Evolutionary conservation across 2,888 invertebrate species (phyloP), one percentile per base, ranked within the genome.

Genomic region (Colostygia pectinataria): DNA sequence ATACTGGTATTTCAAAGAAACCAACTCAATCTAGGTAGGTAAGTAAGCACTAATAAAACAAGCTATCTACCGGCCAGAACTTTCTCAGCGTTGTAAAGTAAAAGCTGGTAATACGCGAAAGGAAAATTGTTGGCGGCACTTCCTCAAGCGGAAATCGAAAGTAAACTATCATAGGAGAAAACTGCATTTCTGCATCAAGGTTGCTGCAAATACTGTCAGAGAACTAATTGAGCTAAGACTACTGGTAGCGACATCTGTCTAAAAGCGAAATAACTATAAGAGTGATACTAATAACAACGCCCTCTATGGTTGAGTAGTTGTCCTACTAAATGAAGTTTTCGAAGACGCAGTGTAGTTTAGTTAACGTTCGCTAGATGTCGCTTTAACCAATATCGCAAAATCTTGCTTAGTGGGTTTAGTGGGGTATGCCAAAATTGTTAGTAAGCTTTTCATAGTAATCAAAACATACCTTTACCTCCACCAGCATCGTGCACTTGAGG

Each of bases 61-160:
- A 31, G 31, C 14, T 18, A 10, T 9, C 10, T 15, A 33, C 33
- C 18, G 5, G 32, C 18, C 6, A 34, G 24, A 48, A 79, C 80
- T 80, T 81, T 81, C 80, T 69, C 73, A 63, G 51, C 63, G 61
- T 55, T 63, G 65, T 68, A 66, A 66, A 65, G 85, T 85, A 89
- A 88, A 85, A 89, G 84, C 83, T 55, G 67, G 77, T 69, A 69
- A 71, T 71, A 75, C 65, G 74, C 74, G 77, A 86, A 84, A 86
- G 85, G 86, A 89, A 89, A 88, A 86, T 80, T 71, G 65, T 62
- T 61, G 59, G 61, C 46, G 41, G 55, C 72, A 87, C 85, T 89
- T 89, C 89, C 88, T 87, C 79, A 65, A 86, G 80, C 79, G 86
- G 85, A 89, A 89, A 89, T 82, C 74, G 88, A 89, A 89, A 89